Conservation (phyloP, 1,140 invertebrate genomes). For the Hylaeus anthracinus region DNA sequence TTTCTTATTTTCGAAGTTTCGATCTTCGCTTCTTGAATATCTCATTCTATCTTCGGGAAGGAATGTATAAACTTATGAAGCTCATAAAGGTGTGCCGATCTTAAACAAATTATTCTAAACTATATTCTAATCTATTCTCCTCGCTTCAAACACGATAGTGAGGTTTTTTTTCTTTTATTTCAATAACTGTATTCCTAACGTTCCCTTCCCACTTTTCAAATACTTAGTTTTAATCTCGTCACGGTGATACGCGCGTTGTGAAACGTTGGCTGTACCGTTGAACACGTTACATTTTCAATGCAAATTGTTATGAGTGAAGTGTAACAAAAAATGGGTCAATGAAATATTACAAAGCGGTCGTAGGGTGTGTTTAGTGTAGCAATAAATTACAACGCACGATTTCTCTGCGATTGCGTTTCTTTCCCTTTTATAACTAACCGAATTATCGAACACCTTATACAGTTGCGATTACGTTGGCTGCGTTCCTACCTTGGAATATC, state of each 20-base stretch:
- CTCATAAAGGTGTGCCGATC: no score
- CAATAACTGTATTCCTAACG: no score
- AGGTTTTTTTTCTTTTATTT: no score
- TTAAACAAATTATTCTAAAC: no score
- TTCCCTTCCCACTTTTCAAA: not conserved
- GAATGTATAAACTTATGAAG: no score
- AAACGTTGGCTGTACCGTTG: not conserved
- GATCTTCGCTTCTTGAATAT: no score
- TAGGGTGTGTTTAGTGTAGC: not conserved
- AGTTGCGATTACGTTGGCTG: not conserved
- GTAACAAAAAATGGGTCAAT: conserved; percentile 9
- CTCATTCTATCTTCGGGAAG: no score
- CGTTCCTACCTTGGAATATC: not conserved
- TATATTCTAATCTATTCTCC: no score
- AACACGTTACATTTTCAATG: not conserved
- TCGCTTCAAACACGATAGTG: no score
- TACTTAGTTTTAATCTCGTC: not conserved
- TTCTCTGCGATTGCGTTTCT: not conserved
- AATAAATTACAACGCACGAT: not conserved
- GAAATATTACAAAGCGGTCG: not conserved
- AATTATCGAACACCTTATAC: not conserved
- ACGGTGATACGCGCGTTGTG: not conserved
- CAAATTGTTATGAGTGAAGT: not conserved
- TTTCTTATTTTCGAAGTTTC: no score
- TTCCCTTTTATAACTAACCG: not conserved